A percentile compares a stretch with the other conserved stretches of the same genome.
Evolutionary conservation across 2,113 vertebrate genomes (phyloP).

Genomic region (Clarias macrocephalus): DNA sequence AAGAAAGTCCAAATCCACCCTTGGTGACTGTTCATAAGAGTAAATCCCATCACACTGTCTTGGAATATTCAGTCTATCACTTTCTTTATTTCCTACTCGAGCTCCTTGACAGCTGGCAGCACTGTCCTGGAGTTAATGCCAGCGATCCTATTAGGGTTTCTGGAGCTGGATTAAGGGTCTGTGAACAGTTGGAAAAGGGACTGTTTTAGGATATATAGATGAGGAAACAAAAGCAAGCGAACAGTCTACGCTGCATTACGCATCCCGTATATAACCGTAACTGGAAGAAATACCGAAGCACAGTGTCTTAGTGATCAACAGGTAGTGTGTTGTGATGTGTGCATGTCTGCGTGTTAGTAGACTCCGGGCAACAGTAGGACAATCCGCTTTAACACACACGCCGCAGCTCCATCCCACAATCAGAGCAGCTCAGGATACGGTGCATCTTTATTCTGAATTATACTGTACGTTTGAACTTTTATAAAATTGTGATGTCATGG

Average conservation of each 20-base stretch:
- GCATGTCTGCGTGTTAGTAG: background rate
- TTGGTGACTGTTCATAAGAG: constrained; percentile 67
- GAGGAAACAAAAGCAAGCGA: background rate
- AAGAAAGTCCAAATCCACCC: constrained; percentile 48
- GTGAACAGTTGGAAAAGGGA: constrained; percentile 85
- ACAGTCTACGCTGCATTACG: background rate
- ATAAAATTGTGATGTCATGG: no score
- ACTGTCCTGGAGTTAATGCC: constrained; percentile 87
- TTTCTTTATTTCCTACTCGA: constrained; percentile 54
- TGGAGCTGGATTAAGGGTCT: constrained; percentile 89
- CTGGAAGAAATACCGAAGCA: background rate
- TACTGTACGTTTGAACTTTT: no score
- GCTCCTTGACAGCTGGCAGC: constrained; percentile 80
- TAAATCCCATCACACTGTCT: constrained; percentile 69
- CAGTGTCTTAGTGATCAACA: background rate
- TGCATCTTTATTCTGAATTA: no score
- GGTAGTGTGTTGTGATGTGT: background rate
- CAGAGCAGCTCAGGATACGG: background rate
- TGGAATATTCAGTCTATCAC: constrained; percentile 18
- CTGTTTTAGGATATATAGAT: constrained; percentile 52
- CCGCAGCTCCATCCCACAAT: constrained; percentile 6
- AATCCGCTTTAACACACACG: background rate
- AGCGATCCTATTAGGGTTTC: constrained; percentile 90
- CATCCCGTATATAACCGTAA: background rate
- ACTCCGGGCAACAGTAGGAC: background rate